Conservation (phyloP, 2,113 vertebrate species). For the Elachura formosa region DNA sequence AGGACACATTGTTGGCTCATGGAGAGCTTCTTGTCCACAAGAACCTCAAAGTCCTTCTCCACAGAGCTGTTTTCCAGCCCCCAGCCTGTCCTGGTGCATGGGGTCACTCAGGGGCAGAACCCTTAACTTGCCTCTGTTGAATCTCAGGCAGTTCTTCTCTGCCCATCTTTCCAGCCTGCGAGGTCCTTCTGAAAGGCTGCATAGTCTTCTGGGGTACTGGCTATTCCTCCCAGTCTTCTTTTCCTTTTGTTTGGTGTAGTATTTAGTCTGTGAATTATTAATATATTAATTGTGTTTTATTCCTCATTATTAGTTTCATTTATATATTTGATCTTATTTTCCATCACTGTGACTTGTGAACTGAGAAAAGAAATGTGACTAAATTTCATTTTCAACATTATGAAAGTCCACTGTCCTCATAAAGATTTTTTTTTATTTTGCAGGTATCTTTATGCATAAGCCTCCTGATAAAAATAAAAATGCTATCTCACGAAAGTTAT, state of each 20-base stretch:
- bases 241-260: background rate
- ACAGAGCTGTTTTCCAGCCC: background rate
- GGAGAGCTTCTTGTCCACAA: background rate
- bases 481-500: background rate
- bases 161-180: background rate
- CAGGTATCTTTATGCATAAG: background rate
- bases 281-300: background rate
- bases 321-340: background rate
- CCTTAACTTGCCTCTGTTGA: background rate
- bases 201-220: background rate
- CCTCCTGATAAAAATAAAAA: background rate
- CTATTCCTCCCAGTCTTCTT: background rate
- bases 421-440: background rate
- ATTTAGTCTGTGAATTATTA: background rate
- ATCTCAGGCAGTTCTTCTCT: background rate
- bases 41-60: background rate
- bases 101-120: accelerated
- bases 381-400: background rate
- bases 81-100: background rate
- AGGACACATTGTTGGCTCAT: background rate
- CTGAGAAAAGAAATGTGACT: background rate
- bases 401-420: background rate
- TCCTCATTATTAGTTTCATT: background rate
- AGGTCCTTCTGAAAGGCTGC: background rate
- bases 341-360: background rate